Conservation (phyloP, 2,797 vertebrate genomes). For the Ispidina lecontei region DNA sequence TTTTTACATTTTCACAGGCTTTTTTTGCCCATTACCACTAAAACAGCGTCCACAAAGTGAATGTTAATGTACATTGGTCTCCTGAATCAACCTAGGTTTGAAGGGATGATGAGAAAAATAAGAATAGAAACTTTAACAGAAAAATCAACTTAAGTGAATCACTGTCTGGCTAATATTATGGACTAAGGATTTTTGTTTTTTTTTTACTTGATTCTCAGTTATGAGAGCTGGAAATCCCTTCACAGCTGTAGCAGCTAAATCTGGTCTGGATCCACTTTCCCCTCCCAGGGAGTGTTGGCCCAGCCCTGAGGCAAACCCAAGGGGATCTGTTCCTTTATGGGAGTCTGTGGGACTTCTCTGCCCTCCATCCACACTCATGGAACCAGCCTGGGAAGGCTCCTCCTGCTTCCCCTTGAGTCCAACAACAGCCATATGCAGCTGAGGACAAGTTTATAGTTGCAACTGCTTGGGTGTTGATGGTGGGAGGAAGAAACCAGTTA, state of each 20-base stretch:
- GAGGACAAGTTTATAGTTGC: not conserved
- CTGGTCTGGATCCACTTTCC: not conserved
- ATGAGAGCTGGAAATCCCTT: not conserved
- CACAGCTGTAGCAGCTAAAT: not conserved
- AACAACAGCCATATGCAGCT: not conserved
- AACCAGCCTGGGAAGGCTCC: not conserved
- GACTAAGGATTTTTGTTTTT: not conserved
- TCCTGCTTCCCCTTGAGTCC: not conserved
- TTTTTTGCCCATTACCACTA: not conserved
- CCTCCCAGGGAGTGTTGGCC: not conserved
- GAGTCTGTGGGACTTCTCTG: not conserved
- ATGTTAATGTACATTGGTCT: not conserved
- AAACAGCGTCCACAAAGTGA: not conserved
- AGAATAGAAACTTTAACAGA: not conserved
- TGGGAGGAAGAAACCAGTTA: not conserved
- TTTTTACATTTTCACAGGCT: not conserved
- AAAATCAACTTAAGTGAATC: not conserved
- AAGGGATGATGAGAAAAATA: not conserved
- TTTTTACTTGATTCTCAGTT: not conserved
- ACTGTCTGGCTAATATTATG: not conserved
- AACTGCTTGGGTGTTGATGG: not conserved
- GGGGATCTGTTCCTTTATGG: not conserved
- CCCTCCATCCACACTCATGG: not conserved
- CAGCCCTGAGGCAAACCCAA: not conserved
- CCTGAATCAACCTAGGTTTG: not conserved